These are phyloP conservation scores for Drosophila affinis DNA, from an alignment of 2,888 invertebrate species.

Conservation along the genomic window DNA sequence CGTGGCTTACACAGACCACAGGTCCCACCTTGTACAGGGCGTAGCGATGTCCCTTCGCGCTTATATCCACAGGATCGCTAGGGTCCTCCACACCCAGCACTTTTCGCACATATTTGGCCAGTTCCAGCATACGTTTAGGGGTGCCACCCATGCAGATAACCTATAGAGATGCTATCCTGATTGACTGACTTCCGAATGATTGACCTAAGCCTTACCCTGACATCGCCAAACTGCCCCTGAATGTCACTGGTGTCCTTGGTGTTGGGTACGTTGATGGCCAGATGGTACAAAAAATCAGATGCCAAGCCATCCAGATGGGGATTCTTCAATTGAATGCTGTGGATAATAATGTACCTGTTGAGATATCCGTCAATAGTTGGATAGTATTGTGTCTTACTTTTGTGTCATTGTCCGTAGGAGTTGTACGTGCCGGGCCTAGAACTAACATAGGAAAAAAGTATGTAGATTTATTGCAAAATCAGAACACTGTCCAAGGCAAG, in stretches of 20 bases:
- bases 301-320: slow-evolving; percentile 54
- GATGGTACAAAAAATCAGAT: slow-evolving; percentile 92
- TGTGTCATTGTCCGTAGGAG: background rate
- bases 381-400: background rate
- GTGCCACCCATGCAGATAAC: slow-evolving; percentile 98
- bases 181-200: no score
- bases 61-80: slow-evolving; percentile 92
- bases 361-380: background rate
- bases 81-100: slow-evolving; percentile 92
- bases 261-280: slow-evolving; percentile 94
- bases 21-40: slow-evolving; percentile 94
- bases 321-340: slow-evolving; percentile 52
- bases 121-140: slow-evolving; percentile 93
- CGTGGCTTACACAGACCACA: slow-evolving; percentile 87
- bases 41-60: slow-evolving; percentile 94
- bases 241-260: slow-evolving; percentile 88
- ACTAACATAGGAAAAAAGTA: background rate
- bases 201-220: slow-evolving; percentile 87
- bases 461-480: background rate
- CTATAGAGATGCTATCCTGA: slow-evolving; percentile 84
- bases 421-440: background rate
- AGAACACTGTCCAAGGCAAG: background rate
- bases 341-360: background rate
- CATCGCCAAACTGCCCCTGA: slow-evolving; percentile 95
- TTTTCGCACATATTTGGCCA: slow-evolving; percentile 92